These are phyloP conservation scores for Chlorodrepanis virens DNA, from an alignment of 2,113 vertebrate genomes.

Conservation along the genomic window DNA sequence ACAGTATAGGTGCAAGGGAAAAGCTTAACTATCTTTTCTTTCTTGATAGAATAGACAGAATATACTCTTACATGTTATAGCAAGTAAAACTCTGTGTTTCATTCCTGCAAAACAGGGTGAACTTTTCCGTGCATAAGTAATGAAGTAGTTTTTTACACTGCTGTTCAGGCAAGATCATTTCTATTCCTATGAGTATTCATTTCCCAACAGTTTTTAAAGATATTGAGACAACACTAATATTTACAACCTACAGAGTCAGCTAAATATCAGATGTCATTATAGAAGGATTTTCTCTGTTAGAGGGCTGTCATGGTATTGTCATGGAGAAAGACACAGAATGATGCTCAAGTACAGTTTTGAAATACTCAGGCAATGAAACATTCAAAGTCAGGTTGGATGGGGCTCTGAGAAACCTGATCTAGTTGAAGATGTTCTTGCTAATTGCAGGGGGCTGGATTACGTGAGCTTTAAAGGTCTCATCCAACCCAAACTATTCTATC, in stretches of 20 bases:
- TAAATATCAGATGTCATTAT: neutral
- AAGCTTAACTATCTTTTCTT: neutral
- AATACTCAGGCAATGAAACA: neutral
- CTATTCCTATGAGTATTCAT: neutral
- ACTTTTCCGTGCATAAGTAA: neutral
- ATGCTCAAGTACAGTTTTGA: neutral
- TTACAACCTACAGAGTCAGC: neutral
- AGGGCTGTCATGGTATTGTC: neutral
- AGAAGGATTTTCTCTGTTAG: neutral
- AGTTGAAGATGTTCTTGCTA: neutral
- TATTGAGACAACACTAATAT: neutral
- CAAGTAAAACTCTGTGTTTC: neutral
- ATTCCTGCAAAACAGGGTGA: neutral
- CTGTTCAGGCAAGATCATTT: neutral
- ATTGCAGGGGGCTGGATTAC: neutral
- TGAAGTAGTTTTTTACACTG: neutral
- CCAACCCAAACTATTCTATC: neutral
- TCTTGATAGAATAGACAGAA: neutral
- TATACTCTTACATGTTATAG: neutral
- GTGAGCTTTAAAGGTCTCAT: neutral
- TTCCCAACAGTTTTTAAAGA: neutral
- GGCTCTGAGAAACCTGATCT: neutral
- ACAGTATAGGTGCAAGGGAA: neutral
- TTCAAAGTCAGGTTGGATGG: neutral
- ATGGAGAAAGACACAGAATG: neutral